Evolutionary conservation across 2,888 invertebrate genomes (phyloP).

Genomic region (Lissocephala sabroskyi): DNA sequence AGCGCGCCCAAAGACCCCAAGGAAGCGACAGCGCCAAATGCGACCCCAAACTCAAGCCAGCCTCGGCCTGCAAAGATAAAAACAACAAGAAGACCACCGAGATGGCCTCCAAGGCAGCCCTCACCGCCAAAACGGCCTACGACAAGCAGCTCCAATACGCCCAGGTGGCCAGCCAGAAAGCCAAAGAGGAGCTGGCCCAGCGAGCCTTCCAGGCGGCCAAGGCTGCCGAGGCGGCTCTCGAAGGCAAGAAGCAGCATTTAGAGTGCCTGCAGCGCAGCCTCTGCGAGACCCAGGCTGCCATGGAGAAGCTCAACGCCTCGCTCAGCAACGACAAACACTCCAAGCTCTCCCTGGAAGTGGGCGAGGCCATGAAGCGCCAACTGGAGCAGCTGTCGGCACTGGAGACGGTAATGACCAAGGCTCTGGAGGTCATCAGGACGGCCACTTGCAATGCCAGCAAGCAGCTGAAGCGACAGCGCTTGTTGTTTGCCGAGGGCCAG

Average conservation of each 20-base stretch:
- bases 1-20: too few species aligned
- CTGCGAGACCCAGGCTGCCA: constrained; percentile 7
- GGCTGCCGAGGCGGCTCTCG: constrained; percentile 20
- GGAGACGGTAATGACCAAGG: too few species aligned
- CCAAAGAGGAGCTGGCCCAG: constrained; percentile 15
- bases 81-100: too few species aligned
- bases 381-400: constrained; percentile 4
- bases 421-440: too few species aligned
- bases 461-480: not conserved
- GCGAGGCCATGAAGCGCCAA: not conserved
- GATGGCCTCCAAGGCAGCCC: constrained; percentile 18
- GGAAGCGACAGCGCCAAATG: too few species aligned
- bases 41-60: too few species aligned
- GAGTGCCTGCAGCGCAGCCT: constrained; percentile 5
- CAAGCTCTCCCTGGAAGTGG: constrained; percentile 3
- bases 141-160: constrained; percentile 18
- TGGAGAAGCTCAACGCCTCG: not conserved
- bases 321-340: too few species aligned
- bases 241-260: constrained; percentile 21
- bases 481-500: not conserved
- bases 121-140: constrained; percentile 22
- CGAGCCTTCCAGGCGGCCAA: constrained; percentile 25
- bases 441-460: not conserved
- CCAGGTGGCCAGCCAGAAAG: constrained; percentile 8
- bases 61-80: too few species aligned